Base-by-base conservation (phyloP, 2,797 vertebrate species). In the Arctocebus calabarensis region DNA sequence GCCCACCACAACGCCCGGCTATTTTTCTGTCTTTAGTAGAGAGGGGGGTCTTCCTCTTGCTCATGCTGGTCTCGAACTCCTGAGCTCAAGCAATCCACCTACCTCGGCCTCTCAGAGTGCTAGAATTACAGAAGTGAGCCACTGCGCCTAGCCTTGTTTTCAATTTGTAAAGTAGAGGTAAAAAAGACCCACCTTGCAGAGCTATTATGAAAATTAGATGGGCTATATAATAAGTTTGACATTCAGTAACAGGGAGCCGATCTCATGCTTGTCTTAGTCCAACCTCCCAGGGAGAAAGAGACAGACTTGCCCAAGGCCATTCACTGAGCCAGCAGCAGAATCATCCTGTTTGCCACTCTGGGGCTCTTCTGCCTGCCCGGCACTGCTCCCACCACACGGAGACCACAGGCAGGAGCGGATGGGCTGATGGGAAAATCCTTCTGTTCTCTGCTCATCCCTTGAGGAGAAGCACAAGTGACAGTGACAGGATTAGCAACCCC, bases 351-450 rank as follows among this genome's bases (percentile, higher is more conserved):
- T 91, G 32, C 59, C 86, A 43, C 11, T 12, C 62, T 37, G 59
- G 1, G 34, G 11, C 13, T 88, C 55, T 55, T 78, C 52, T 17
- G 9, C 37, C 4, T 40, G 7, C 23, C 37, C 55, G 12, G 29
- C 0, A 27, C 23, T 34, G 22, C 43, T 59, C 70, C 34, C 34
- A 20, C 66, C 3, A 12, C 3, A 32, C 4, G 10, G 57, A 89
- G 25, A 79, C 79, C 70, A 71, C 2, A 57, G 57, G 43, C 23
- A 55, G 48, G 52, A 52, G 25, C 23, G 55, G 62, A 82, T 10
- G 84, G 90, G 79, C 81, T 70, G 66, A 61, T 52, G 78, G 95
- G 78, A 94, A 96, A 74, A 85, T 16, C 88, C 52, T 84, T 83
- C 81, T 37, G 7, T 27, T 84, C 79, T 94, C 25, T 55, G 88